Evolutionary conservation across 2,113 vertebrate genomes (phyloP), one percentile per base, ranked within the genome.

Genomic region (Phylloscopus trochilus): DNA sequence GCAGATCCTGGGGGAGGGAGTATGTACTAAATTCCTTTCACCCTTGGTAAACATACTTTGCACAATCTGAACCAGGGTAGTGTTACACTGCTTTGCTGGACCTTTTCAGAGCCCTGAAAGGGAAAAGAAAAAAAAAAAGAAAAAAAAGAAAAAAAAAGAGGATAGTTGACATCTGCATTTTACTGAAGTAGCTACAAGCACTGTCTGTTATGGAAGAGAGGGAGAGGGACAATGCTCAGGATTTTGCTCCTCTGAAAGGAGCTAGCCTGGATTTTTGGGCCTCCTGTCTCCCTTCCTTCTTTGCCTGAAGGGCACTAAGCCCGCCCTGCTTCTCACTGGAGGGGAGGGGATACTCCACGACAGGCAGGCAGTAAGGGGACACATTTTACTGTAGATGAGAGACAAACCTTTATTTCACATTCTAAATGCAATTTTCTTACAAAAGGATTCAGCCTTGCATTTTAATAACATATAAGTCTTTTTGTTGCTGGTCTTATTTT

Each of bases 11-110:
- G 69, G 76, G 83, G 93, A 94, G 84, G 77, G 88, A 81, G 56
- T 90, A 90, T 28, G 19, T 49, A 84, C 77, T 64, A 87, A 92
- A 97, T 96, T 95, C 96, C 88, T 97, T 96, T 95, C 94, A 89
- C 86, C 44, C 86, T 95, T 93, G 80, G 95, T 96, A 97, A 97
- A 96, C 92, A 97, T 88, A 88, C 90, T 93, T 95, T 87, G 58
- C 83, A 90, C 90, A 92, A 55, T 92, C 90, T 96, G 73, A 96
- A 96, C 8, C 53, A 90, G 92, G 31, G 60, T 94, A 92, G 16
- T 82, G 41, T 97, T 96, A 90, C 95, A 87, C 44, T 75, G 76
- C 24, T 80, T 89, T 90, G 39, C 59, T 1, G 27, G 69, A 70
- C n/a, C 26, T 39, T 93, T 93, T 80, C 1, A 83, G 41, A 89